Percentiles rank a stretch among this genome's conserved stretches.
These are phyloP conservation scores for Lepidurus couesii DNA, from an alignment of 1,140 invertebrate species.

Conservation along the genomic window DNA sequence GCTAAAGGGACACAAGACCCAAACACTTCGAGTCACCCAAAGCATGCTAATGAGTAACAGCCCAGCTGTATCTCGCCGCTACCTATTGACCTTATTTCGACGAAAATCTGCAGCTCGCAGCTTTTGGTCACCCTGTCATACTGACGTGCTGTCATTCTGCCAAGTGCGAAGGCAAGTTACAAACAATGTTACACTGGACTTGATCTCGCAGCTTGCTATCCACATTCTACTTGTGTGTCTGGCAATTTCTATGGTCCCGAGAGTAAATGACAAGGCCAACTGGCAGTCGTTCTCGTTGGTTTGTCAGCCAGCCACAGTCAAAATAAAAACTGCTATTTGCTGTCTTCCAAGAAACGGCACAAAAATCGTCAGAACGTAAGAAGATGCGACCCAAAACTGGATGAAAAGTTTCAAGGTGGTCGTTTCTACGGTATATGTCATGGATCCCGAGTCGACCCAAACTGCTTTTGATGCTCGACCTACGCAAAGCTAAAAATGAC, in stretches of 20 bases:
- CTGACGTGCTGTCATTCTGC: not conserved
- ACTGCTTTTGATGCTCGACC: not conserved
- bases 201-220: not conserved
- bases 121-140: not conserved
- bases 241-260: not conserved
- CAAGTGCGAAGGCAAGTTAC: not conserved
- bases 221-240: not conserved
- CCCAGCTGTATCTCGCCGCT: not conserved
- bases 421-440: not conserved
- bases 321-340: not conserved
- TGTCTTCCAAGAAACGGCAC: not conserved
- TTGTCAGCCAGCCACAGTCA: not conserved
- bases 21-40: not conserved
- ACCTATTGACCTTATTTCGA: not conserved
- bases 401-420: not conserved
- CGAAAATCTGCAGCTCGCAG: not conserved
- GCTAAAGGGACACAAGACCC: not conserved
- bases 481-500: slow-evolving; percentile 15
- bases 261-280: slow-evolving; percentile 14
- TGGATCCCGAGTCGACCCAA: not conserved
- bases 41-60: not conserved
- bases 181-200: not conserved
- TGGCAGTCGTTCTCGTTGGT: not conserved
- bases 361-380: not conserved
- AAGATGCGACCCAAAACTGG: not conserved